Evolutionary conservation across 2,797 vertebrate species (phyloP).

Genomic region (Champsocephalus gunnari): DNA sequence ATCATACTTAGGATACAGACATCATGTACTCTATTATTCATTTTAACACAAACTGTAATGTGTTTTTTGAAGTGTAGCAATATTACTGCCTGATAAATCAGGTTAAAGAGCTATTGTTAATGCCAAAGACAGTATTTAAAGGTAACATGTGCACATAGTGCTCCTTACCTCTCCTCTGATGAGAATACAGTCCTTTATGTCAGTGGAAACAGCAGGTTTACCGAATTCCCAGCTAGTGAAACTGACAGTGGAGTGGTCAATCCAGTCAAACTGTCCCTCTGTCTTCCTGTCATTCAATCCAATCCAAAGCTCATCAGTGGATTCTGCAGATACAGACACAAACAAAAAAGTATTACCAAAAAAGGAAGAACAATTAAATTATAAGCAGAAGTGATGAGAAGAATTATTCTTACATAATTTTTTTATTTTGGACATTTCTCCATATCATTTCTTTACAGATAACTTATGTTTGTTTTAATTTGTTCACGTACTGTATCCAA

Average conservation of each 20-base stretch:
- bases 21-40: background rate
- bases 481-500: constrained; percentile 86
- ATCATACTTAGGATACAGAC: background rate
- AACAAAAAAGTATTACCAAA: background rate
- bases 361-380: too few species aligned
- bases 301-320: constrained; percentile 91
- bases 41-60: background rate
- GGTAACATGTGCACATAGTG: too few species aligned
- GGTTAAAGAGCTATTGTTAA: background rate
- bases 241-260: constrained; percentile 87
- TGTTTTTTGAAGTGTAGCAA: too few species aligned
- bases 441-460: too few species aligned
- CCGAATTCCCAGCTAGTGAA: constrained; percentile 90
- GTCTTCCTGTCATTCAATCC: constrained; percentile 91
- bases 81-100: background rate
- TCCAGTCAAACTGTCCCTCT: constrained; percentile 94
- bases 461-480: background rate
- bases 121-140: background rate
- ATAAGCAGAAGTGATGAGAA: too few species aligned
- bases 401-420: too few species aligned
- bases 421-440: too few species aligned
- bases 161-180: constrained; percentile 89
- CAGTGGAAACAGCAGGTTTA: constrained; percentile 83
- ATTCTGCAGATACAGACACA: constrained; percentile 69
- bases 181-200: constrained; percentile 90